These are phyloP conservation scores for Empidonax alnorum DNA, from an alignment of 2,113 vertebrate species.

Conservation along the genomic window DNA sequence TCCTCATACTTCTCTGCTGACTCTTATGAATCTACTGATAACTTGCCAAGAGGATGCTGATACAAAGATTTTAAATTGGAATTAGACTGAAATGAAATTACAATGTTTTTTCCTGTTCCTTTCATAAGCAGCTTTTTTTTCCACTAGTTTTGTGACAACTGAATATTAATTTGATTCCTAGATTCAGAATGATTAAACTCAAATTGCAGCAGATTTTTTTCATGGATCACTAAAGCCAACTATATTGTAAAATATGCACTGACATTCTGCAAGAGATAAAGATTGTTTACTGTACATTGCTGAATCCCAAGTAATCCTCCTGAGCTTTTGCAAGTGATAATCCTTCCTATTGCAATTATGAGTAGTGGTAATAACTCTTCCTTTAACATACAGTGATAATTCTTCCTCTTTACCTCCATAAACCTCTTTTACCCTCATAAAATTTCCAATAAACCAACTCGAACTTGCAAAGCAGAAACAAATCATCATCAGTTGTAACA, in stretches of 20 bases:
- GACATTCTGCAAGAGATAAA: constrained; percentile 50
- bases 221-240: background rate
- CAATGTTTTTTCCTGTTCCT: background rate
- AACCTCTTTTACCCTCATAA: constrained; percentile 1
- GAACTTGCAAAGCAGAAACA: constrained; percentile 19
- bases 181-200: constrained; percentile 24
- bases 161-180: constrained; percentile 49
- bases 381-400: constrained; percentile 31
- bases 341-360: background rate
- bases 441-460: constrained; percentile 5
- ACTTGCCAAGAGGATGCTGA: background rate
- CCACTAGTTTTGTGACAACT: background rate
- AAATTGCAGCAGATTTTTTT: constrained; percentile 33
- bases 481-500: background rate
- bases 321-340: constrained; percentile 30
- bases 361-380: constrained; percentile 25
- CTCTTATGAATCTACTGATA: background rate
- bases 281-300: constrained; percentile 38
- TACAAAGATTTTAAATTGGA: background rate
- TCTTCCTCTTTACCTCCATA: constrained; percentile 1
- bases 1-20: background rate
- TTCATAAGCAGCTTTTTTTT: background rate
- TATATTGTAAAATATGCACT: background rate
- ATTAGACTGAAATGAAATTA: constrained; percentile 6
- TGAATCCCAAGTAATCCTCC: constrained; percentile 49